phyloP scores from a whole-genome alignment of 2,113 vertebrate genomes.

The Scolopax mira region DNA sequence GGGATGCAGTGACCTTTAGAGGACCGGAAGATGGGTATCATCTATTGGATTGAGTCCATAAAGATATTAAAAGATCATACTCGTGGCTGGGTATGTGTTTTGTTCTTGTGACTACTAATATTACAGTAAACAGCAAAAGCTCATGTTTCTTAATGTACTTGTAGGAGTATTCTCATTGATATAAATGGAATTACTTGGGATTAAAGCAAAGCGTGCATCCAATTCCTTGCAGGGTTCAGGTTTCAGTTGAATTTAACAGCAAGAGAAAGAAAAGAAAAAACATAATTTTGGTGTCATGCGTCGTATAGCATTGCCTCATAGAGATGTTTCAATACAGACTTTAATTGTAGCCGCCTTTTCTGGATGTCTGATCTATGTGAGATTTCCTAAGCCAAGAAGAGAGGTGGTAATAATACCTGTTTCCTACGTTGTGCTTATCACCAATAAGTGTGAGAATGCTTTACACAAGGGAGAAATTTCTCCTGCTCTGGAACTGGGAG shows the following conservation, averaged over 20 bases:
- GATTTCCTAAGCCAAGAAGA: neutral
- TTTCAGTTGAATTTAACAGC: neutral
- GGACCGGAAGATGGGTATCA: conserved; percentile 40
- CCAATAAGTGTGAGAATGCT: neutral
- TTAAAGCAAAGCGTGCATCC: neutral
- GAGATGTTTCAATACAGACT: neutral
- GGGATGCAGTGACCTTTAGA: conserved; percentile 12
- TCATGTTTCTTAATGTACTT: neutral
- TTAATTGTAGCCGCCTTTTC: neutral
- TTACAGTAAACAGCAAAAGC: neutral
- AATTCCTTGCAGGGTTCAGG: neutral
- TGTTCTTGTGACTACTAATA: neutral
- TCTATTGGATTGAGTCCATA: neutral
- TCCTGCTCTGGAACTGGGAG: neutral
- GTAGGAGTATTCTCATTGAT: neutral
- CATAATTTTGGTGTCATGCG: neutral
- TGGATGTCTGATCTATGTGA: neutral
- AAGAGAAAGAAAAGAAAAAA: neutral
- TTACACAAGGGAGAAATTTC: neutral
- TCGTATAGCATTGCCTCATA: neutral
- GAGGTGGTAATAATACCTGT: neutral
- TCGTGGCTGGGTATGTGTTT: neutral
- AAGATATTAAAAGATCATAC: conserved; percentile 5
- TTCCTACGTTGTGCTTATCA: neutral
- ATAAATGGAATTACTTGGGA: neutral